phyloP scores from a whole-genome alignment of 1,140 invertebrate species.

The Condylostylus longicornis region DNA sequence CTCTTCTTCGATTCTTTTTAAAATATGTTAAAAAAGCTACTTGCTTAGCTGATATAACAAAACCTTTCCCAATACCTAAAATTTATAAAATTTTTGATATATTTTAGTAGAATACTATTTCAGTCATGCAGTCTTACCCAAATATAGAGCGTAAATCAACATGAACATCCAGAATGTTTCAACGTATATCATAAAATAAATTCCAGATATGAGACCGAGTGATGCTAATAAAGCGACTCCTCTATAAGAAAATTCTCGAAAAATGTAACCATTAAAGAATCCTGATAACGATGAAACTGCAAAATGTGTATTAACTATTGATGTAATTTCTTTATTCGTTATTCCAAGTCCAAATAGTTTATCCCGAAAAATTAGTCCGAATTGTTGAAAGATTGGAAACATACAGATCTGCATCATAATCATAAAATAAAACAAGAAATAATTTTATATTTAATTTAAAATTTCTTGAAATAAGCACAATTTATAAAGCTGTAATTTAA shows the following conservation, averaged over 20 bases:
- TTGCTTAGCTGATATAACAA: conserved; percentile 42
- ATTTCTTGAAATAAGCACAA: too few species aligned
- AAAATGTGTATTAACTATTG: conserved; percentile 48
- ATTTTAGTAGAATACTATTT: not conserved
- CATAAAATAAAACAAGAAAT: too few species aligned
- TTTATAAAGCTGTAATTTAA: too few species aligned
- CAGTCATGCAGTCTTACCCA: too few species aligned
- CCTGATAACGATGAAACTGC: conserved; percentile 44
- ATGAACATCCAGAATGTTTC: conserved; percentile 40
- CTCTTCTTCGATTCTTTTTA: conserved; percentile 39
- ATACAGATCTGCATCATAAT: too few species aligned
- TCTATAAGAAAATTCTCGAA: too few species aligned
- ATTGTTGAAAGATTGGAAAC: conserved; percentile 46
- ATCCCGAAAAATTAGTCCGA: conserved; percentile 46
- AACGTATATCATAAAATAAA: conserved; percentile 38
- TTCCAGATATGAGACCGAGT: too few species aligned
- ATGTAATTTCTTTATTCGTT: conserved; percentile 41
- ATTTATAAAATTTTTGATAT: too few species aligned
- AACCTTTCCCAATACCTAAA: conserved; percentile 41
- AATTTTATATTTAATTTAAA: too few species aligned
- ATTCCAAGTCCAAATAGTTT: conserved; percentile 41
- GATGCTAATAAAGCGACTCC: too few species aligned
- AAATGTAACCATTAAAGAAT: too few species aligned
- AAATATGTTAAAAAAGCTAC: conserved; percentile 45
- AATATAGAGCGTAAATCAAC: conserved; percentile 41